Evolutionary conservation across 2,888 invertebrate species (phyloP).

Genomic region (Andrena praecox): DNA sequence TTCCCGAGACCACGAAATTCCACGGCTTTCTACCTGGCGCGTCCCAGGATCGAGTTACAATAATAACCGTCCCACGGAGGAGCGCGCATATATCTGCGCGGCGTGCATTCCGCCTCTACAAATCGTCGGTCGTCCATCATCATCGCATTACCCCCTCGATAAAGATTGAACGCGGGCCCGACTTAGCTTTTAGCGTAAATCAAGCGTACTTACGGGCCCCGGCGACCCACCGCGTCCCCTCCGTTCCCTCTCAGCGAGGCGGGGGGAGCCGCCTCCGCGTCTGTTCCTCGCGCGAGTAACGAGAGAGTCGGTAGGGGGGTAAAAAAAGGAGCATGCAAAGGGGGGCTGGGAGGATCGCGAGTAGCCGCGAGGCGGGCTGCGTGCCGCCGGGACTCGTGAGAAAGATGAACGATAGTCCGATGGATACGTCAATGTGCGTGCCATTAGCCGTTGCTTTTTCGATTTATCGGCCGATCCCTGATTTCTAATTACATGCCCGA

Average conservation of each 20-base stretch:
- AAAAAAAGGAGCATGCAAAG: constrained; percentile 1
- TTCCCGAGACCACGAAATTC: constrained; percentile 40
- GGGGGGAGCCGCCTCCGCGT: constrained; percentile 45
- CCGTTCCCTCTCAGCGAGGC: neutral
- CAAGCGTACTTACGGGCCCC: constrained; percentile 65
- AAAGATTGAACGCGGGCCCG: constrained; percentile 56
- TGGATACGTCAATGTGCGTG: constrained; percentile 76
- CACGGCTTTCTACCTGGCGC: constrained; percentile 38
- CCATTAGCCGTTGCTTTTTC: constrained; percentile 71
- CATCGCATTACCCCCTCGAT: constrained; percentile 65
- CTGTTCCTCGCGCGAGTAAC: constrained; percentile 4
- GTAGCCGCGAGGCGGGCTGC: constrained; percentile 67
- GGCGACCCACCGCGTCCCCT: constrained; percentile 37
- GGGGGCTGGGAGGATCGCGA: constrained; percentile 22
- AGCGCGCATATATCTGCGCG: constrained; percentile 34
- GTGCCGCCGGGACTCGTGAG: constrained; percentile 73
- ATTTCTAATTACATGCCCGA: constrained; percentile 77
- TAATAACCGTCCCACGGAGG: constrained; percentile 43
- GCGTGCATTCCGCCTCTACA: constrained; percentile 54
- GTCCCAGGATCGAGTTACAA: constrained; percentile 54
- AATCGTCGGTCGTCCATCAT: constrained; percentile 71
- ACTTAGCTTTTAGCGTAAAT: constrained; percentile 71
- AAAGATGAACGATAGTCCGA: constrained; percentile 79
- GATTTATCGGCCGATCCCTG: constrained; percentile 76
- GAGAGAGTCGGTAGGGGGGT: neutral